A percentile compares a stretch with the other conserved stretches of the same genome.
Conservation (phyloP, 2,113 vertebrate species). For the Malurus alboscapulatus region DNA sequence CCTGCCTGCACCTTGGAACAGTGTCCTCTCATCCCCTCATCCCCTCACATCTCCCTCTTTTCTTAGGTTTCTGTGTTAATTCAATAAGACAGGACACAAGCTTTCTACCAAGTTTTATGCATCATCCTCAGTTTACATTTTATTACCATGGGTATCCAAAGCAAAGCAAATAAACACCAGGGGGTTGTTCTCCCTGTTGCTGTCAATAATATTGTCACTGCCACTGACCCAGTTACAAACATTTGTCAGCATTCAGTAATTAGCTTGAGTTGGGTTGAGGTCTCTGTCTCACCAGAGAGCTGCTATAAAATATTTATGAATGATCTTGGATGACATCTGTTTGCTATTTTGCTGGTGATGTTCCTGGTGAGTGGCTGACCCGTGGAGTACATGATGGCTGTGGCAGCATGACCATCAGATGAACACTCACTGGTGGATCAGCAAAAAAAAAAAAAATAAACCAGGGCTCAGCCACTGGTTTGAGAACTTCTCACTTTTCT, state of each 20-base stretch:
- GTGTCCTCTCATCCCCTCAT: rapidly evolving
- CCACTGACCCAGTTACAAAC: constrained; percentile 47
- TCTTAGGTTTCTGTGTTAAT: neutral
- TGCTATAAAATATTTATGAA: constrained; percentile 70
- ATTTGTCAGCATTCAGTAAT: constrained; percentile 18
- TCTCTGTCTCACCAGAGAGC: constrained; percentile 48
- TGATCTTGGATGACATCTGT: constrained; percentile 67
- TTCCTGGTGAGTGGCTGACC: neutral
- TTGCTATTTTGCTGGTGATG: constrained; percentile 58
- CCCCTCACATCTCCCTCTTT: neutral
- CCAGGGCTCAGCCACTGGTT: neutral
- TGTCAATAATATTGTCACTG: neutral
- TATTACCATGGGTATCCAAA: neutral
- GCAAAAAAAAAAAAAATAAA: neutral
- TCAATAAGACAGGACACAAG: neutral
- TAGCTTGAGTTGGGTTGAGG: neutral
- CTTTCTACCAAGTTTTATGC: neutral
- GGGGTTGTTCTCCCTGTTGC: neutral
- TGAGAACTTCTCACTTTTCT: neutral
- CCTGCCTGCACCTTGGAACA: neutral
- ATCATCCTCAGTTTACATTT: neutral
- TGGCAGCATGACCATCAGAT: neutral
- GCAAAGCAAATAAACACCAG: neutral
- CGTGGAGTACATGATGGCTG: neutral
- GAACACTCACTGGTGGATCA: neutral